phyloP scores from a whole-genome alignment of 2,113 vertebrate species.

The Rhinoderma darwinii region DNA sequence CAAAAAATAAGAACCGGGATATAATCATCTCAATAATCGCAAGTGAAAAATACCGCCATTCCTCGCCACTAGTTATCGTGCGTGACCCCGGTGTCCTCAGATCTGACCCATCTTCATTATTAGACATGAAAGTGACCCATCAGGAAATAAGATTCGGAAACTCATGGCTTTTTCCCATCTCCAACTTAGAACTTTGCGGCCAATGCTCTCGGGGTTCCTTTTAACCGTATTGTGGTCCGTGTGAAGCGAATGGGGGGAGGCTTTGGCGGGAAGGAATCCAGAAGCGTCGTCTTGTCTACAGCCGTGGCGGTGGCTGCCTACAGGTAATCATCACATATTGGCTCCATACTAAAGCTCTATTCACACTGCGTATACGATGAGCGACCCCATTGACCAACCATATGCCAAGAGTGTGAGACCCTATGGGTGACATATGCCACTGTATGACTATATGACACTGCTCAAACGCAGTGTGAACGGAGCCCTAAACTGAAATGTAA shows the following conservation, averaged over 20 bases:
- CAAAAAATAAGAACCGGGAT: background rate
- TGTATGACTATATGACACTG: too few relatives aligned
- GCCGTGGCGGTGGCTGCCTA: slow-evolving; percentile 87
- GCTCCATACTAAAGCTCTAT: too few relatives aligned
- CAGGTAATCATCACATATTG: slow-evolving; percentile 75
- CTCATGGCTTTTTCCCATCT: background rate
- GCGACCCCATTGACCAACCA: too few relatives aligned
- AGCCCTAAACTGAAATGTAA: background rate
- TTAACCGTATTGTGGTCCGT: slow-evolving; percentile 83
- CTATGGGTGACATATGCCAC: too few relatives aligned
- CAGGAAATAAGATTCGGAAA: too few relatives aligned
- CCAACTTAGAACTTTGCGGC: slow-evolving; percentile 73
- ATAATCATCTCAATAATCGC: background rate
- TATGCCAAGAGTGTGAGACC: too few relatives aligned
- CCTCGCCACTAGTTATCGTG: too few relatives aligned
- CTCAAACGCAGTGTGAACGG: too few relatives aligned
- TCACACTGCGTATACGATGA: too few relatives aligned
- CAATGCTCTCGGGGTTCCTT: slow-evolving; percentile 82
- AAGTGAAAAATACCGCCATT: background rate
- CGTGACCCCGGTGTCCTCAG: background rate
- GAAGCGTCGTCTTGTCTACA: slow-evolving; percentile 80
- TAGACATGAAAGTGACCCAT: background rate
- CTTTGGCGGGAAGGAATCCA: slow-evolving; percentile 95
- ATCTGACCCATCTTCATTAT: slow-evolving; percentile 7
- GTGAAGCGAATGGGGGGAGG: slow-evolving; percentile 96